Conservation (phyloP, 2,797 vertebrate species). For the Micropoecilia bifurca region DNA sequence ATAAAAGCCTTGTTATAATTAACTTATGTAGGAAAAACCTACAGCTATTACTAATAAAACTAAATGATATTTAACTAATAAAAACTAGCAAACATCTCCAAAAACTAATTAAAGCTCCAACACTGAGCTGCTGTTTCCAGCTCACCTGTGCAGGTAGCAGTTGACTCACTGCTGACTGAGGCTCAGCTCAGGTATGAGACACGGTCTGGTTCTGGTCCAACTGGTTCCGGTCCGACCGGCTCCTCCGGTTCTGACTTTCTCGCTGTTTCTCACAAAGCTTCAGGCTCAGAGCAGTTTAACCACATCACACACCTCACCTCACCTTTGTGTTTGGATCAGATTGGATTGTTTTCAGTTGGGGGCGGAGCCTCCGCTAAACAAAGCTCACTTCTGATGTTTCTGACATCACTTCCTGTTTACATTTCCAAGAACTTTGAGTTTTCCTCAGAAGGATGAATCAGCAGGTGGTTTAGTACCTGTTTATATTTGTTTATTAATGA, state of each 20-base stretch:
- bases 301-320: not conserved
- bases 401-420: constrained; percentile 5
- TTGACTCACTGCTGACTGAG: not conserved
- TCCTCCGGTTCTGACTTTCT: not conserved
- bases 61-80: too few species aligned
- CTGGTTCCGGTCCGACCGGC: constrained; percentile 1
- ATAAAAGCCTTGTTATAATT: too few species aligned
- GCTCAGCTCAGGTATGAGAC: not conserved
- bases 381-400: not conserved
- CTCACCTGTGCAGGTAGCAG: not conserved
- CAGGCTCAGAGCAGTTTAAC: not conserved
- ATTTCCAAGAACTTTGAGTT: not conserved
- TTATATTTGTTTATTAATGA: too few species aligned
- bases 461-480: not conserved
- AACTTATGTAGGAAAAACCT: too few species aligned
- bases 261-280: not conserved
- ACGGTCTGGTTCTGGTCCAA: not conserved
- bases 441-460: not conserved
- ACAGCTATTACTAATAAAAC: too few species aligned
- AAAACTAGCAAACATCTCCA: too few species aligned
- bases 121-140: too few species aligned
- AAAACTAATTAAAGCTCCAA: too few species aligned
- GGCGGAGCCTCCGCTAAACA: not conserved
- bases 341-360: not conserved
- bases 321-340: not conserved